Evolutionary conservation across 1,140 invertebrate genomes (phyloP), one percentile per base, ranked within the genome.

Genomic region (Musca vetustissima): DNA sequence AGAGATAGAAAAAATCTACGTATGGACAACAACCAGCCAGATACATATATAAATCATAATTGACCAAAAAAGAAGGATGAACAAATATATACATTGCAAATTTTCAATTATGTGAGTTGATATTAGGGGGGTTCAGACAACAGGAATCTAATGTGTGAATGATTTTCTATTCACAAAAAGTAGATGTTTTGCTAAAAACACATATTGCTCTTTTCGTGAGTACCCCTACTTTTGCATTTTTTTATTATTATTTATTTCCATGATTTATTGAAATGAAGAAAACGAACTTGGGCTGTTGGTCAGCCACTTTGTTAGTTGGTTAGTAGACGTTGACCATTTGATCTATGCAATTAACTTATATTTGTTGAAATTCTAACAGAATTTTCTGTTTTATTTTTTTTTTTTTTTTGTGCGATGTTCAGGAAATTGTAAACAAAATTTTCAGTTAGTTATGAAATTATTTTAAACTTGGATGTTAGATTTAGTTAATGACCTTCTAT

Each of bases 311-410:
- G 25, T 28, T 57, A 57, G 36, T 57, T 61, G 36, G 28, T 43
- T 61, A 36, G 36, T 8, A 61, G 36, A 61, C 43, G 32, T 19
- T 61, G 57, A 61, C 57, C 57, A 61, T 61, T n/a, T 61, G 57
- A 61, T 61, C 57, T 61, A 3, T 61, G 57, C 57, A 61, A 61
- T 61, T 61, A 61, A 61, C 57, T 61, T 61, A 61, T 61, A 61
- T 61, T 61, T 61, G 57, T 61, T 61, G 9, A 36, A 61, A 59
- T 28, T 24, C 25, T n/a, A 61, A 21, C 28, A 61, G 57, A 1
- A 61, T 4, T 4, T 28, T 28, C n/a, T 21, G 1, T 59, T 59
- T n/a, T 15, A 52, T 6, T n/a, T 4, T 4, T 28, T 28, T 7
- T 21, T 2, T 59, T 59, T n/a, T 15, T 21, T 6, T 8, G 0